Evolutionary conservation across 2,797 vertebrate genomes (phyloP).

Genomic region (Phaenicophaeus curvirostris): DNA sequence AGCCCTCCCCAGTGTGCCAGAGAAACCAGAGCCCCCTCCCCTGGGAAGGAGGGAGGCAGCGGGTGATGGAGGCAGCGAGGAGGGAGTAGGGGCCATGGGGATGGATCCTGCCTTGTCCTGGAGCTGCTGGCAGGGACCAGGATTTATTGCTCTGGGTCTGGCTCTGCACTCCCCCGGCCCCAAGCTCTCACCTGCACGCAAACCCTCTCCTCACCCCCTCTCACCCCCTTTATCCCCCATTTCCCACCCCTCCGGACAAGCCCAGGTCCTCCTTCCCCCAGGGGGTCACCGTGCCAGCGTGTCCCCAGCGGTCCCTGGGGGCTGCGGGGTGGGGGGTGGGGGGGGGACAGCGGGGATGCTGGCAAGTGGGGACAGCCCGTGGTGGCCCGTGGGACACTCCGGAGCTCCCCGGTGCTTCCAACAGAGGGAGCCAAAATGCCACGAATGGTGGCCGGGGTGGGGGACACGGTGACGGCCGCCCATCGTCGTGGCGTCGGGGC

Average conservation of each 20-base stretch:
- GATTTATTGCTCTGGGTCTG: background rate
- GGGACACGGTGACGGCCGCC: background rate
- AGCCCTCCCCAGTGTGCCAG: background rate
- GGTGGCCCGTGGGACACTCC: background rate
- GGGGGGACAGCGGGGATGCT: background rate
- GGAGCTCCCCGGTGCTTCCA: background rate
- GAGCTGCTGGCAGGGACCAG: background rate
- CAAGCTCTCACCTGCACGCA: background rate
- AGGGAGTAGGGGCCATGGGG: background rate
- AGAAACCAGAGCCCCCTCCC: background rate
- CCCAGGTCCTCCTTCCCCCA: background rate
- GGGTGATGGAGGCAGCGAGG: background rate
- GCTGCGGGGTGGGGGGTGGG: background rate
- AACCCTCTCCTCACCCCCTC: background rate
- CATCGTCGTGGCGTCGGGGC: background rate
- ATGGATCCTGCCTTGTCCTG: background rate
- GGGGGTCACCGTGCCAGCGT: accelerated
- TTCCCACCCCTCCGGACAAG: background rate
- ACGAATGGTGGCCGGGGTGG: background rate
- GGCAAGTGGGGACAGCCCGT: background rate
- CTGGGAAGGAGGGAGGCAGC: background rate
- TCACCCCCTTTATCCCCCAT: background rate
- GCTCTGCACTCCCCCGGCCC: background rate
- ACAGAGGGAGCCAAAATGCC: conserved; percentile 51
- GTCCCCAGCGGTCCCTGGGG: background rate